A percentile compares a stretch with the other conserved stretches of the same genome.
Conservation (phyloP, 2,113 vertebrate species). For the Myiopsitta monachus region DNA sequence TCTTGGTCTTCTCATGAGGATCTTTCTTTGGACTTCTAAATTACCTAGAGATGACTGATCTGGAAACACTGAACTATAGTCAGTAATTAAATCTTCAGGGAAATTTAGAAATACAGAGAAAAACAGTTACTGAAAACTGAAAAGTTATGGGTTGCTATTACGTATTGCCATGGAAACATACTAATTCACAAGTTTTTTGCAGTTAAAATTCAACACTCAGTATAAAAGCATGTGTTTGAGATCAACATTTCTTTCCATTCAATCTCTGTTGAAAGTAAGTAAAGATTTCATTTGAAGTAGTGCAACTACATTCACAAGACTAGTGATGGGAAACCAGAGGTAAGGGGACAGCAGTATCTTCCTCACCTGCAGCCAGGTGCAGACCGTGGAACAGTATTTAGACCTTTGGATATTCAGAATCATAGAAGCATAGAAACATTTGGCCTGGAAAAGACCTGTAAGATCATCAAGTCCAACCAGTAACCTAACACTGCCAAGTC, state of each 20-base stretch:
- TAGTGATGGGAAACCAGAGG: not conserved
- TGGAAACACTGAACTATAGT: not conserved
- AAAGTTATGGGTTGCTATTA: not conserved
- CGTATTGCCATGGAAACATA: not conserved
- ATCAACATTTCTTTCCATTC: not conserved
- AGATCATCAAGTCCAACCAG: rapidly evolving
- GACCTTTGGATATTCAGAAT: not conserved
- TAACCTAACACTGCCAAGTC: not conserved
- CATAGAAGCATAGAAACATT: not conserved
- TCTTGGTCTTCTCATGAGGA: not conserved
- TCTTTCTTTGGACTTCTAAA: not conserved
- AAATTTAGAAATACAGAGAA: not conserved
- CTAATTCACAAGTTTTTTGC: not conserved
- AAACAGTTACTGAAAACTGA: not conserved
- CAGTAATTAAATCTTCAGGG: not conserved
- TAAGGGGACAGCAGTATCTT: not conserved
- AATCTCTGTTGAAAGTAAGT: not conserved
- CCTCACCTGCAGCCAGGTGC: rapidly evolving
- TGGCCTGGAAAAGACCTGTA: not conserved
- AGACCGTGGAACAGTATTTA: not conserved
- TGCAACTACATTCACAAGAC: not conserved
- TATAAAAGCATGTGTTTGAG: not conserved
- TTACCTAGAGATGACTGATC: not conserved
- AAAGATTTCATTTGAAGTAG: not conserved
- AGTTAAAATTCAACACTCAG: not conserved